phyloP scores from a whole-genome alignment of 2,888 invertebrate species.

The Microctonus hyperodae region DNA sequence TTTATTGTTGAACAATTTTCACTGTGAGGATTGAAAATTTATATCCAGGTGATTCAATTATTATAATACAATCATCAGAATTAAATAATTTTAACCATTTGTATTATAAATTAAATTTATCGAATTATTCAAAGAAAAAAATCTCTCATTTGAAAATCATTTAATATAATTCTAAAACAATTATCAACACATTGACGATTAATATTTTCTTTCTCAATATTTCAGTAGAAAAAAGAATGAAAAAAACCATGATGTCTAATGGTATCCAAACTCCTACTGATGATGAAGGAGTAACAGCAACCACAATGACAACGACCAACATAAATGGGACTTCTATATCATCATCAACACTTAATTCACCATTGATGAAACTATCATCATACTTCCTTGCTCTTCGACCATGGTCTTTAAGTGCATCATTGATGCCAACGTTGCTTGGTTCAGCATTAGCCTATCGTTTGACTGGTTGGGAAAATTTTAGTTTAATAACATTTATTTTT shows the following conservation, averaged over 20 bases:
- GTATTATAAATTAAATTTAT: too few relatives aligned
- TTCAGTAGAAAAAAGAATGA: background rate
- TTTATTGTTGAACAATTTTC: too few relatives aligned
- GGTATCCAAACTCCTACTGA: constrained; percentile 41
- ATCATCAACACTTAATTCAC: constrained; percentile 56
- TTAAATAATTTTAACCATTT: too few relatives aligned
- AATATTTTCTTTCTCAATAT: too few relatives aligned
- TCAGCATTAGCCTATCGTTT: constrained; percentile 88
- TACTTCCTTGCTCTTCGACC: constrained; percentile 89
- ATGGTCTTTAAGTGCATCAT: constrained; percentile 92
- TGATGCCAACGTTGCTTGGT: constrained; percentile 90
- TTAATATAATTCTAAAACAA: too few relatives aligned
- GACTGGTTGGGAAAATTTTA: constrained; percentile 78
- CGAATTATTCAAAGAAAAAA: too few relatives aligned
- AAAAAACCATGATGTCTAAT: constrained; percentile 49
- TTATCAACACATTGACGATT: too few relatives aligned
- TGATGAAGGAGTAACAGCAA: constrained; percentile 35
- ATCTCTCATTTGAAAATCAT: too few relatives aligned
- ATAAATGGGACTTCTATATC: constrained; percentile 38
- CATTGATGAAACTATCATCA: constrained; percentile 86
- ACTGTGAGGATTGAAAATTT: too few relatives aligned
- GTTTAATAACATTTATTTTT: constrained; percentile 78
- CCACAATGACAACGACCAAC: constrained; percentile 34
- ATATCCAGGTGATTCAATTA: too few relatives aligned
- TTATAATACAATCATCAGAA: too few relatives aligned